Conservation (phyloP, 2,888 invertebrate genomes). For the Syritta pipiens region DNA sequence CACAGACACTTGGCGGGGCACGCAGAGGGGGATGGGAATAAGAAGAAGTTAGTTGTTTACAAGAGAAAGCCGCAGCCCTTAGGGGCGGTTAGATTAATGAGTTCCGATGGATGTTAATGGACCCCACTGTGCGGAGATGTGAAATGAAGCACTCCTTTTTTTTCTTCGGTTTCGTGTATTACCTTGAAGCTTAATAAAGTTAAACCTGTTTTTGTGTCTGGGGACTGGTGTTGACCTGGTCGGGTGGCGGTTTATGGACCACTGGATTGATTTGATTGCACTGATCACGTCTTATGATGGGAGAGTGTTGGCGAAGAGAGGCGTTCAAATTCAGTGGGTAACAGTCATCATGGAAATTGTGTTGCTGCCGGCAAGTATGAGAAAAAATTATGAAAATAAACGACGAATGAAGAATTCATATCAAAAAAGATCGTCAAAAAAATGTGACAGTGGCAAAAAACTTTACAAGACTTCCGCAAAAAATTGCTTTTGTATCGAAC, state of each 20-base stretch:
- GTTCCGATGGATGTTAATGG: slow-evolving; percentile 68
- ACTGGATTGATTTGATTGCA: slow-evolving; percentile 43
- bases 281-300: too few relatives aligned
- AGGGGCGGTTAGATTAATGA: slow-evolving; percentile 65
- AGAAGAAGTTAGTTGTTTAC: slow-evolving; percentile 58
- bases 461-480: too few relatives aligned
- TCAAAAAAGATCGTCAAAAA: too few relatives aligned
- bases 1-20: neutral
- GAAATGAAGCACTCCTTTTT: slow-evolving; percentile 9
- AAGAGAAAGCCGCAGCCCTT: slow-evolving; percentile 49
- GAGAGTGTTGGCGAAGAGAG: too few relatives aligned
- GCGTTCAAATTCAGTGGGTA: too few relatives aligned
- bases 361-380: too few relatives aligned
- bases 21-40: slow-evolving; percentile 7
- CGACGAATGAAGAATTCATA: too few relatives aligned
- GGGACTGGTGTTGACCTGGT: slow-evolving; percentile 1
- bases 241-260: slow-evolving; percentile 15
- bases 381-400: too few relatives aligned
- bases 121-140: slow-evolving; percentile 39
- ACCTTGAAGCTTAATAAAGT: slow-evolving; percentile 31
- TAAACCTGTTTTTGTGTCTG: slow-evolving; percentile 20
- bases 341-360: too few relatives aligned
- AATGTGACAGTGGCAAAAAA: too few relatives aligned
- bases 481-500: too few relatives aligned
- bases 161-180: neutral